These are phyloP conservation scores for Neodiprion pinetum DNA, from an alignment of 1,140 invertebrate genomes.

Conservation along the genomic window DNA sequence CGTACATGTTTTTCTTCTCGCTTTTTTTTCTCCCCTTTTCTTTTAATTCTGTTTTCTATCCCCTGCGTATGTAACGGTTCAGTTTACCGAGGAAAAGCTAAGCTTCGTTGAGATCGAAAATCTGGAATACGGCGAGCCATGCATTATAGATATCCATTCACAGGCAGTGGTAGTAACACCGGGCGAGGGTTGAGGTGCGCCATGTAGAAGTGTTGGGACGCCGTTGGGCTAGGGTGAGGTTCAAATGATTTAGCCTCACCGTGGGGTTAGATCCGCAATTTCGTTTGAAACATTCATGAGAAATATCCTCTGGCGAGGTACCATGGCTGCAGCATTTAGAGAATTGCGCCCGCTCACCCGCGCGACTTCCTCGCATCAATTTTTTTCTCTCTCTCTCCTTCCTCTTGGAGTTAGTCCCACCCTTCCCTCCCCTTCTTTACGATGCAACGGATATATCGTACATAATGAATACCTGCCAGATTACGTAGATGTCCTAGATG, in stretches of 20 bases:
- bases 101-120: slow-evolving; percentile 43
- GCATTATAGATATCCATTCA: slow-evolving; percentile 50
- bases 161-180: slow-evolving; percentile 10
- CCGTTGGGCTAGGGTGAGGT: slow-evolving; percentile 26
- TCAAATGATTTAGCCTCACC: slow-evolving; percentile 55
- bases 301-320: slow-evolving; percentile 48
- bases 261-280: slow-evolving; percentile 58
- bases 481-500: slow-evolving; percentile 10
- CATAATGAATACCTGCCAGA: slow-evolving; percentile 25
- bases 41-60: too few relatives aligned
- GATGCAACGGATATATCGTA: slow-evolving; percentile 5
- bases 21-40: too few relatives aligned
- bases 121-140: slow-evolving; percentile 45
- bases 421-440: too few relatives aligned
- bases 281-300: slow-evolving; percentile 59
- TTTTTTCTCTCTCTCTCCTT: slow-evolving; percentile 17
- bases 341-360: slow-evolving; percentile 49
- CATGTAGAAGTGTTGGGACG: slow-evolving; percentile 1
- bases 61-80: too few relatives aligned
- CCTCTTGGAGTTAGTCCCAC: slow-evolving; percentile 14
- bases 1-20: too few relatives aligned
- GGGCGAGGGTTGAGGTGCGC: not conserved
- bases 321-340: slow-evolving; percentile 48
- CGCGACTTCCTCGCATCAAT: slow-evolving; percentile 34
- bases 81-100: slow-evolving; percentile 23